Base-by-base conservation (phyloP, 2,888 invertebrate genomes). In the Ophion obscuratus region DNA sequence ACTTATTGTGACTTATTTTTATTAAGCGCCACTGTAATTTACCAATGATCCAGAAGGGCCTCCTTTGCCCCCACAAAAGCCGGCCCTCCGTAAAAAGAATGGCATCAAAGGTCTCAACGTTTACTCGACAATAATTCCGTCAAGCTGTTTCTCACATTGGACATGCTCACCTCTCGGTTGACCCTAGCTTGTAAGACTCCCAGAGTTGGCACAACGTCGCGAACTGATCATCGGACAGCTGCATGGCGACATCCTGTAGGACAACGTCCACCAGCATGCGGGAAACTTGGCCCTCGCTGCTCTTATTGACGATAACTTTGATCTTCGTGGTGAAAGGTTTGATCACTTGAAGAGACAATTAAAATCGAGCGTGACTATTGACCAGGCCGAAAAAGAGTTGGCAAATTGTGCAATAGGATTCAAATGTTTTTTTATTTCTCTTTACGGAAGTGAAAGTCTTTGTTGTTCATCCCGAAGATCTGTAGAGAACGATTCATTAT, bases 361-460 rank as follows among this genome's bases (percentile, higher is more conserved):
- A 36, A 70, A n/a, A 67, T 44, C 36, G 59, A 44, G 17, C 20
- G 1, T 2, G 17, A 9, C 10, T 1, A 40, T 9, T 40, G 40
- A 40, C 9, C 40, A 7, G 9, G 40, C 40, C 40, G 40, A 40
- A 40, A 40, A 7, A 40, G 40, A 40, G 9, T 1, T 40, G 40
- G 9, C 0, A 40, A 57, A 17, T 10, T 40, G 11, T 10, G n/a
- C 5, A 66, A 80, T n/a, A 9, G 40, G 24, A 11, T 40, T 24
- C 9, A 7, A 6, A 40, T 40, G n/a, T 61, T 20, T n/a, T 40
- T n/a, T 44, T 1, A n/a, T 70, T 70, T 70, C 14, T 70, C 14
- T 68, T 96, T 94, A 97, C 97, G 94, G 94, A 97, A 97, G 90
- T 97, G 96, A 93, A 97, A 97, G 85, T 97, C 96, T 92, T 97